Conservation (phyloP, 2,797 vertebrate genomes). For the Sardinella longiceps region DNA sequence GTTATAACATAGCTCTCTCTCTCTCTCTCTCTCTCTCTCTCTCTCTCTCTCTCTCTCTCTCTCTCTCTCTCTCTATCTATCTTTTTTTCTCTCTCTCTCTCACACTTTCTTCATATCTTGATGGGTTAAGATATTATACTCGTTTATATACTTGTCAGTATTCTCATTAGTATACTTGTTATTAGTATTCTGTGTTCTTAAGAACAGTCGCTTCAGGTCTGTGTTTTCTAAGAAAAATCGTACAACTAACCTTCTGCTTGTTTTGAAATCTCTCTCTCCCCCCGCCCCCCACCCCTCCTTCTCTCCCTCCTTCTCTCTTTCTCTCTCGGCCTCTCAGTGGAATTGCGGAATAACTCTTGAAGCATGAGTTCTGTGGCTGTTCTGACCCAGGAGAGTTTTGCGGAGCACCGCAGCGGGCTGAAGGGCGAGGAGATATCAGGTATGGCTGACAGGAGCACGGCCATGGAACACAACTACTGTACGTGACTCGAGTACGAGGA, state of each 20-base stretch:
- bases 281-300: too few species aligned
- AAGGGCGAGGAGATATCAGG: conserved; percentile 76
- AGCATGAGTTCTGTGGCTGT: conserved; percentile 85
- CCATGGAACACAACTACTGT: too few species aligned
- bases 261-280: neutral
- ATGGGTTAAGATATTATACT: neutral
- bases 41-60: neutral
- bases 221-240: neutral
- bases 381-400: conserved; percentile 84
- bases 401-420: conserved; percentile 77
- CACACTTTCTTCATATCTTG: neutral
- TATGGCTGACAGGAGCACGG: conserved; percentile 40
- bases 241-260: neutral
- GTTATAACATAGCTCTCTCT: neutral
- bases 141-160: too few species aligned
- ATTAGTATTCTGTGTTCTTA: neutral
- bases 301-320: neutral
- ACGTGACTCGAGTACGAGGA: neutral
- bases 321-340: conserved; percentile 57
- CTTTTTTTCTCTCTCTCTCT: neutral
- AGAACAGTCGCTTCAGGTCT: neutral
- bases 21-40: neutral
- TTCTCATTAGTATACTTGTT: too few species aligned
- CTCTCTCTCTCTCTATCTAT: neutral
- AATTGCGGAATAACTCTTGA: conserved; percentile 80